phyloP scores from a whole-genome alignment of 1,140 invertebrate species.

The Lineus longissimus region DNA sequence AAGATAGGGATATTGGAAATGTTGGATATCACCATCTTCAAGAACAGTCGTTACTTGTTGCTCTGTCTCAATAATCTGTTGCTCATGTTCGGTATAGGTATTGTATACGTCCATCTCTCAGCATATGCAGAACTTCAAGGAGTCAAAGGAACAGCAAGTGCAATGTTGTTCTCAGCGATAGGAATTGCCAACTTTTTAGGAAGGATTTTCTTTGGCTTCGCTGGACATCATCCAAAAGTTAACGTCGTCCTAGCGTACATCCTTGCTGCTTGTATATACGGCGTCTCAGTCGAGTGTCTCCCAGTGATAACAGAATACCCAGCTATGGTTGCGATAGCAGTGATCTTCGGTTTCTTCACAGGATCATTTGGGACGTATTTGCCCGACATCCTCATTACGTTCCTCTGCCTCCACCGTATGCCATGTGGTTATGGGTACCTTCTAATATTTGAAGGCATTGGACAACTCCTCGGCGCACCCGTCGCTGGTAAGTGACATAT shows the following conservation, averaged over 20 bases:
- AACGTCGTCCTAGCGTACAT: constrained; percentile 23
- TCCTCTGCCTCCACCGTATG: constrained; percentile 22
- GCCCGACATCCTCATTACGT: constrained; percentile 21
- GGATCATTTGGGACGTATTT: constrained; percentile 27
- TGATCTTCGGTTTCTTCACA: constrained; percentile 26
- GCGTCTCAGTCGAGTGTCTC: constrained; percentile 15
- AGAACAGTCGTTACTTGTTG: constrained; percentile 21
- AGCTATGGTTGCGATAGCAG: constrained; percentile 15
- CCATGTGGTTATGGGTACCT: constrained; percentile 28
- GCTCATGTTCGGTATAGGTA: constrained; percentile 26
- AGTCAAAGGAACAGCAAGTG: constrained; percentile 33
- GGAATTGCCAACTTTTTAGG: constrained; percentile 53
- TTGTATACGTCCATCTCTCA: constrained; percentile 25
- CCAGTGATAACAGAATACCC: constrained; percentile 16
- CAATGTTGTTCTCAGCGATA: constrained; percentile 84
- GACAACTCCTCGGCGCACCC: constrained; percentile 25
- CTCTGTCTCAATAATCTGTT: constrained; percentile 27
- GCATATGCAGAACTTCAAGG: constrained; percentile 13
- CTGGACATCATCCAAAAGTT: constrained; percentile 14
- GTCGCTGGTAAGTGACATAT: constrained; percentile 22
- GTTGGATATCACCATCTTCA: constrained; percentile 21
- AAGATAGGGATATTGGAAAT: background rate
- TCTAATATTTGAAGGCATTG: constrained; percentile 25
- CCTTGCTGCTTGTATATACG: constrained; percentile 15
- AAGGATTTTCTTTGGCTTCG: constrained; percentile 17